Percentiles rank a stretch among this genome's conserved stretches.
Evolutionary conservation across 1,140 invertebrate genomes (phyloP).

Genomic region (Caerostris darwini): DNA sequence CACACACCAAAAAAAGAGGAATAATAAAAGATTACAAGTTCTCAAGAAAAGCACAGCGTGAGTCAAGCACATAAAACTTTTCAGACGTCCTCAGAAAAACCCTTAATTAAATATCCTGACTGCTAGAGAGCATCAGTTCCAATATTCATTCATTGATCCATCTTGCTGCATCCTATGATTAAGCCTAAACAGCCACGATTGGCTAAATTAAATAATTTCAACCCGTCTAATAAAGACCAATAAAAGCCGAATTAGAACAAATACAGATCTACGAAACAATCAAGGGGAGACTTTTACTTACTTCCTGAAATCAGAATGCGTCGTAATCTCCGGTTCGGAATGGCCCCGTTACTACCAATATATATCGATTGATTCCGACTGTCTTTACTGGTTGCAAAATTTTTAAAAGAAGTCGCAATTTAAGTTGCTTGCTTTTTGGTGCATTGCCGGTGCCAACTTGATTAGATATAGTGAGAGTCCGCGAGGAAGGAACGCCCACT

Average conservation of each 20-base stretch:
- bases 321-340: background rate
- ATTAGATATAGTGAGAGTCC: conserved; percentile 72
- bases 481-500: conserved; percentile 54
- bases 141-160: conserved; percentile 76
- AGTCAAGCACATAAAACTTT: conserved; percentile 68
- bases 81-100: conserved; percentile 46
- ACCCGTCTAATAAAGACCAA: conserved; percentile 77
- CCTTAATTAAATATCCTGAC: conserved; percentile 76
- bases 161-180: conserved; percentile 74
- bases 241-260: conserved; percentile 77
- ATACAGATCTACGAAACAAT: conserved; percentile 72
- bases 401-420: conserved; percentile 77
- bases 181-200: conserved; percentile 76
- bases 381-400: conserved; percentile 18
- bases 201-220: conserved; percentile 78
- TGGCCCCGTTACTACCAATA: conserved; percentile 55
- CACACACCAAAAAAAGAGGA: background rate
- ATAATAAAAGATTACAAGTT: conserved; percentile 58
- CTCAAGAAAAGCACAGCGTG: conserved; percentile 60
- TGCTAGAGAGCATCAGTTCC: conserved; percentile 40
- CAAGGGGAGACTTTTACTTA: conserved; percentile 54
- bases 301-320: conserved; percentile 53
- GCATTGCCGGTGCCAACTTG: conserved; percentile 72
- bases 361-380: conserved; percentile 60
- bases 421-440: conserved; percentile 70